Evolutionary conservation across 1,140 invertebrate genomes (phyloP).

Genomic region (Calycopis cecrops): DNA sequence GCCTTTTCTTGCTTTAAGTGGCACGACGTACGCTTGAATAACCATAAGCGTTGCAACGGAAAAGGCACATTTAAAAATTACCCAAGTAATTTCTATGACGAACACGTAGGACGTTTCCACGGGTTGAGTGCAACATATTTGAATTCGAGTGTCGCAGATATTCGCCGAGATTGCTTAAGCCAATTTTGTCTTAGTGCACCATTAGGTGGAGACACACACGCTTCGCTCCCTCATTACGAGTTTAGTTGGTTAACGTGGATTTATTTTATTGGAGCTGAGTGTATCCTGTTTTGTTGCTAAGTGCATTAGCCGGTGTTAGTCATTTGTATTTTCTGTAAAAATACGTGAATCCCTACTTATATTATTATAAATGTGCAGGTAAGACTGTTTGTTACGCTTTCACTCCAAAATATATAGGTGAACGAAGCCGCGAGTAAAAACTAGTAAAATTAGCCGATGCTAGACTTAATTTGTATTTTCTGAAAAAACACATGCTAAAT

Average conservation of each 20-base stretch:
- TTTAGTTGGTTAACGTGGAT: conserved; percentile 41
- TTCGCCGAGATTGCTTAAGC: conserved; percentile 57
- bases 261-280: conserved; percentile 46
- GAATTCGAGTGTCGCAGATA: conserved; percentile 43
- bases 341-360: too few relatives aligned
- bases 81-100: conserved; percentile 62
- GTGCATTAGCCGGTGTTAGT: conserved; percentile 57
- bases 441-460: too few relatives aligned
- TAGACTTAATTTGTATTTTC: too few relatives aligned
- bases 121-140: conserved; percentile 51
- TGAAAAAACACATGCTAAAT: too few relatives aligned
- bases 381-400: too few relatives aligned
- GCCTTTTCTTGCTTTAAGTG: conserved; percentile 59
- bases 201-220: conserved; percentile 50
- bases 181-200: conserved; percentile 61
- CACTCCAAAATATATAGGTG: too few relatives aligned
- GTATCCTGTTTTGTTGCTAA: conserved; percentile 35
- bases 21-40: conserved; percentile 55
- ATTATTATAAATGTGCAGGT: too few relatives aligned
- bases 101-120: conserved; percentile 50
- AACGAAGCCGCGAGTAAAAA: too few relatives aligned
- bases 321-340: neutral
- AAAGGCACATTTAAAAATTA: conserved; percentile 70
- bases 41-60: conserved; percentile 58
- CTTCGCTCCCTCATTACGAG: conserved; percentile 51